These are phyloP conservation scores for Epistrophe eligans DNA, from an alignment of 2,888 invertebrate species.

Conservation along the genomic window DNA sequence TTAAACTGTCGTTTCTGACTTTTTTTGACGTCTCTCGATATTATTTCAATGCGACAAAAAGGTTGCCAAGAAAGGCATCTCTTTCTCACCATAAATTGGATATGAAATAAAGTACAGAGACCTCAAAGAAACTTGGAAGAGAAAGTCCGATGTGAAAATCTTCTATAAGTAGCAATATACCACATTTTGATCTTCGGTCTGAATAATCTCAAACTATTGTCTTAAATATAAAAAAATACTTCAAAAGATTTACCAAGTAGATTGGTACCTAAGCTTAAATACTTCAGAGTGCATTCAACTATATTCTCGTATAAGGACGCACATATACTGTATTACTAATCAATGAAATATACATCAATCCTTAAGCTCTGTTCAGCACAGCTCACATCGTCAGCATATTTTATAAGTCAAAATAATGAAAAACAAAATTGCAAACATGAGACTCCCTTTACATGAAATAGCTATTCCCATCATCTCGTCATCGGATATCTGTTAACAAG, in stretches of 20 bases:
- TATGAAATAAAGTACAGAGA: no score
- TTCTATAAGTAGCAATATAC: neutral
- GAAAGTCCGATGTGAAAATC: no score
- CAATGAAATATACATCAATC: slow-evolving; percentile 18
- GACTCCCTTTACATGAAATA: slow-evolving; percentile 15
- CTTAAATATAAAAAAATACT: neutral
- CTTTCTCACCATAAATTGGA: no score
- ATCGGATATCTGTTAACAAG: slow-evolving; percentile 42
- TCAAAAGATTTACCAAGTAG: neutral
- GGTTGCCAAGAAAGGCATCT: no score
- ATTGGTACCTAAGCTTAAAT: neutral
- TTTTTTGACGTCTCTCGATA: no score
- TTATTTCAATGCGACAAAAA: no score
- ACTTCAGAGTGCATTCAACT: slow-evolving; percentile 27
- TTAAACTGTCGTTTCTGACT: no score
- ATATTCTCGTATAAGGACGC: neutral
- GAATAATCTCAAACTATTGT: neutral
- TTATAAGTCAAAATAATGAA: slow-evolving; percentile 33
- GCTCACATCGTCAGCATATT: slow-evolving; percentile 29
- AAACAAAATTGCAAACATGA: slow-evolving; percentile 36
- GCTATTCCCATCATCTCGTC: neutral
- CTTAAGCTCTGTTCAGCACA: neutral
- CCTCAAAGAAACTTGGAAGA: no score
- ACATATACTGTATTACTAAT: neutral
- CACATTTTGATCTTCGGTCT: neutral